Conservation (phyloP, 2,888 invertebrate species). For the Dryomyza anilis region DNA sequence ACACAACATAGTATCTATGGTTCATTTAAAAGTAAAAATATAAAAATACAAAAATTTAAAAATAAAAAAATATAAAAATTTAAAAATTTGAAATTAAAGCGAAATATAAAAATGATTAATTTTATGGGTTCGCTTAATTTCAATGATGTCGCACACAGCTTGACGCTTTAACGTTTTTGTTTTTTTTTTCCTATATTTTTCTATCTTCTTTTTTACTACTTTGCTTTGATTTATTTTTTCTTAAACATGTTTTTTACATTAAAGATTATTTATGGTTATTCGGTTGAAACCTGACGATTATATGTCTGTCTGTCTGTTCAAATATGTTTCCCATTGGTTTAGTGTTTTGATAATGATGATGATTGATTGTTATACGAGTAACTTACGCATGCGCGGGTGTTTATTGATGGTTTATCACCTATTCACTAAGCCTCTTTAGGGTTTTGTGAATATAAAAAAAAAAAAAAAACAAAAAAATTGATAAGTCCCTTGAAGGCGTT, state of each 20-base stretch:
- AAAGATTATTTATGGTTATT: slow-evolving; percentile 2
- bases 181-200: neutral
- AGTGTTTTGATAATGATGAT: slow-evolving; percentile 6
- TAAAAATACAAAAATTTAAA: neutral
- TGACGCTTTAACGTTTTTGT: neutral
- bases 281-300: no score
- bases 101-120: slow-evolving; percentile 21
- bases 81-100: no score
- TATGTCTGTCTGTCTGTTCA: neutral
- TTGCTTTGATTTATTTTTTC: neutral
- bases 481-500: slow-evolving; percentile 13
- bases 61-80: neutral
- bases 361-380: slow-evolving; percentile 19
- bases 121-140: slow-evolving; percentile 19
- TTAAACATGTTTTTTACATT: neutral
- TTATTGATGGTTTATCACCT: slow-evolving; percentile 19
- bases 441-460: neutral
- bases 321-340: neutral
- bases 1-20: neutral
- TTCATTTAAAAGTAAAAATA: neutral
- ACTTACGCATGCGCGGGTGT: slow-evolving; percentile 14
- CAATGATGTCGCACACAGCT: slow-evolving; percentile 24
- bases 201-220: neutral
- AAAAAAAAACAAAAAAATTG: neutral
- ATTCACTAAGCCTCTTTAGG: slow-evolving; percentile 2